phyloP scores from a whole-genome alignment of 2,113 vertebrate species.

The Neopipo cinnamomea region DNA sequence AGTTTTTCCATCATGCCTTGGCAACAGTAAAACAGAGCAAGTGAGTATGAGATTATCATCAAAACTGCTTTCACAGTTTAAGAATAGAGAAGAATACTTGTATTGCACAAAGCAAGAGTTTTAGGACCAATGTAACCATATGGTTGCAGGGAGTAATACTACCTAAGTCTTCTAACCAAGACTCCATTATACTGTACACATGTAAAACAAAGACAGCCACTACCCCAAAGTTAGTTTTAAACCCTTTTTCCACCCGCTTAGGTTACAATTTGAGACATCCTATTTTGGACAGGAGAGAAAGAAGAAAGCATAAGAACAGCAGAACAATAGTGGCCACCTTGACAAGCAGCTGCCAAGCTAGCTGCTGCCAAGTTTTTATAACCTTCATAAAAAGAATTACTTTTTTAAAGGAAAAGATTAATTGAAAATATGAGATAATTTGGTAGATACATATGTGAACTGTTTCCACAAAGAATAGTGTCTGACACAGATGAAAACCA shows the following conservation, averaged over 20 bases:
- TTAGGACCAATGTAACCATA: background rate
- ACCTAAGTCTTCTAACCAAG: background rate
- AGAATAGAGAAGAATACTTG: background rate
- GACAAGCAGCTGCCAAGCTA: background rate
- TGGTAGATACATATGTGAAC: background rate
- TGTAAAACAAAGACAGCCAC: background rate
- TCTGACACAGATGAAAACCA: background rate
- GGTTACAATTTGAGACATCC: background rate
- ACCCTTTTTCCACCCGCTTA: background rate
- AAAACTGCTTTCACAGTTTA: background rate
- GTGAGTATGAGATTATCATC: background rate
- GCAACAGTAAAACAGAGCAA: background rate
- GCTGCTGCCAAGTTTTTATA: background rate
- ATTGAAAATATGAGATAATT: background rate
- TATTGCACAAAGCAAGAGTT: background rate
- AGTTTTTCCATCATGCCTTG: background rate
- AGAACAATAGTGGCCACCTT: background rate
- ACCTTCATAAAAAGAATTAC: background rate
- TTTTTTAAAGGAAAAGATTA: background rate
- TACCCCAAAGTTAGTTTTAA: background rate
- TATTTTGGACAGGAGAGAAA: background rate
- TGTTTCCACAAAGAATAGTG: background rate
- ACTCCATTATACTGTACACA: background rate
- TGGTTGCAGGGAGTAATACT: background rate
- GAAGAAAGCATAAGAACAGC: background rate